Evolutionary conservation across 2,113 vertebrate genomes (phyloP), one percentile per base, ranked within the genome.

Genomic region (Pteropus alecto): DNA sequence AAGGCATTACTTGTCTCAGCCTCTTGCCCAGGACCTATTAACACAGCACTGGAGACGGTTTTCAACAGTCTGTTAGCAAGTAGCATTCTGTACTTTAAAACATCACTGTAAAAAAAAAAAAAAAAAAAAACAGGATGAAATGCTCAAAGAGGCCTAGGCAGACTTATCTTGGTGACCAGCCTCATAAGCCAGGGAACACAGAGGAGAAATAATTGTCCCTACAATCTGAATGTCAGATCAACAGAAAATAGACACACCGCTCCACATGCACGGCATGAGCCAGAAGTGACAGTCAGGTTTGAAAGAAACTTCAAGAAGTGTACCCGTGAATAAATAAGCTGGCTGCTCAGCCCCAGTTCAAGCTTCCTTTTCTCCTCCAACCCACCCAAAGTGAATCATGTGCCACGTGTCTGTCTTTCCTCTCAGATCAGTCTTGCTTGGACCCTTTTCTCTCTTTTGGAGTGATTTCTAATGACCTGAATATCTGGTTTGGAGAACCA

Each of bases 101-200:
- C 0, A 4, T 46, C 14, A 63, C 35, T 19, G 46, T 79, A 38
- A 81, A 93, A 96, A 60, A 9, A 38, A 38, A 38, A 38, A 38
- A 38, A 38, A 13, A n/a, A 90, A 43, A 77, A 70, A 38, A 22
- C 26, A 58, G 35, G 51, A 61, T 54, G 35, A 81, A 60, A 51
- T 28, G 73, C 93, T 87, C 33, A 4, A 5, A 48, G 71, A 51
- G 82, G 30, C 26, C 97, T 58, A 78, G 67, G 77, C 60, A 63
- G 43, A 70, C 15, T 6, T 0, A 30, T 28, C 48, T 10, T 54
- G 46, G 61, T 73, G 60, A 43, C 21, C 28, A 19, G 61, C 73
- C 70, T 60, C 58, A 41, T 48, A 4, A 78, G 56, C 48, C 48
- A 88, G 30, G 61, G n/a, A 61, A 78, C 54, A 84, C 35, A 77